Conservation (phyloP, 2,888 invertebrate species). For the Caenorhabditis japonica region DNA sequence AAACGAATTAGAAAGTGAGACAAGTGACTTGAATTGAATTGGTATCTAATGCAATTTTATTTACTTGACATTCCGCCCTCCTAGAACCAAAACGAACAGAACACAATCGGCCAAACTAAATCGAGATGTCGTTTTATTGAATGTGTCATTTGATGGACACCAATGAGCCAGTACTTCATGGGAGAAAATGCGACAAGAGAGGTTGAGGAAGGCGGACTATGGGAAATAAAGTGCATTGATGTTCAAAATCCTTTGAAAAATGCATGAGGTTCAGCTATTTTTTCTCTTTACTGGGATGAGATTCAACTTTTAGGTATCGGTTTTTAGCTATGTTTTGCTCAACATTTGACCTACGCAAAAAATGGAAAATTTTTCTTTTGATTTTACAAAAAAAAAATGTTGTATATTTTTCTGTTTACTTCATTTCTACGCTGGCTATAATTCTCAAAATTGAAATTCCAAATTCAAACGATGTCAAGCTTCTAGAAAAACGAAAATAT, state of each 20-base stretch:
- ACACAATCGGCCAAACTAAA: conserved; percentile 43
- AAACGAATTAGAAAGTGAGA: too few species aligned
- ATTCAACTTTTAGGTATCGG: too few species aligned
- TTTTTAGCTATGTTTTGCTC: too few species aligned
- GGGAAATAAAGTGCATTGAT: conserved; percentile 41
- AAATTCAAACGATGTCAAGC: too few species aligned
- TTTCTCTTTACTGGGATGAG: not conserved
- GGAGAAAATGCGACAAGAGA: conserved; percentile 12
- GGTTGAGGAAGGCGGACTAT: not conserved
- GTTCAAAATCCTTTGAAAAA: conserved; percentile 39
- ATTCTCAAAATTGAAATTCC: not conserved
- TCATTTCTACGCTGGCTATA: not conserved
- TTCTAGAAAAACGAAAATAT: not conserved
- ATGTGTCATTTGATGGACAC: conserved; percentile 54
- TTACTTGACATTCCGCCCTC: conserved; percentile 27
- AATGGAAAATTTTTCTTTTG: conserved; percentile 1
- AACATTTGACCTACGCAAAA: not conserved
- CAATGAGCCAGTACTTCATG: not conserved
- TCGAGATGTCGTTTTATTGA: conserved; percentile 45
- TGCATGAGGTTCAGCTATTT: conserved; percentile 26
- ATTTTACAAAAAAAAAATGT: too few species aligned
- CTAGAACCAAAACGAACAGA: too few species aligned
- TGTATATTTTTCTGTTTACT: not conserved
- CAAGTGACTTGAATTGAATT: conserved; percentile 14
- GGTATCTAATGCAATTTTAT: conserved; percentile 9